These are phyloP conservation scores for Elegia similella DNA, from an alignment of 2,888 invertebrate genomes.

Conservation along the genomic window DNA sequence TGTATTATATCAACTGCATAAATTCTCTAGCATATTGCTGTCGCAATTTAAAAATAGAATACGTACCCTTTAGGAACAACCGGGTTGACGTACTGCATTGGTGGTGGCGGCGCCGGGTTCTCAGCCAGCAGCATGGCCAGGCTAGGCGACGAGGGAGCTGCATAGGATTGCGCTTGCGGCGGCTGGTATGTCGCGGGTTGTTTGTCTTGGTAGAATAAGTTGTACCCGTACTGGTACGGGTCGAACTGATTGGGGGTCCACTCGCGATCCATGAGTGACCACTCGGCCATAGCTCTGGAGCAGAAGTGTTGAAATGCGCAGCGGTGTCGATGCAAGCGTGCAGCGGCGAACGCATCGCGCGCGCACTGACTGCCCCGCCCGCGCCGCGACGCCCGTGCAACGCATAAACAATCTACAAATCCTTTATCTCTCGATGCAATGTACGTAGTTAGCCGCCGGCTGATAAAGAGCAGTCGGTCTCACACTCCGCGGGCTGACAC, in stretches of 20 bases:
- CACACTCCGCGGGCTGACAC: background rate
- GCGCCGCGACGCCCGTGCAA: constrained; percentile 51
- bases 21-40: background rate
- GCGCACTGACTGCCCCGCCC: constrained; percentile 57
- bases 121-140: constrained; percentile 28
- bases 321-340: constrained; percentile 50
- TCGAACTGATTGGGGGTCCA: constrained; percentile 40
- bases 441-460: constrained; percentile 36
- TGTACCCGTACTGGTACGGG: constrained; percentile 39
- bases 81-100: constrained; percentile 26
- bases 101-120: constrained; percentile 27
- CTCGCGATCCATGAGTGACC: constrained; percentile 46
- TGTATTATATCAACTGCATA: background rate
- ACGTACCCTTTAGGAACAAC: constrained; percentile 39
- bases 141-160: constrained; percentile 28
- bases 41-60: constrained; percentile 11
- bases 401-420: constrained; percentile 71
- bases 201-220: constrained; percentile 35
- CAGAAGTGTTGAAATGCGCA: constrained; percentile 42
- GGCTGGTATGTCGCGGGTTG: constrained; percentile 25
- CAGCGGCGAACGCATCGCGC: constrained; percentile 56
- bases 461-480: constrained; percentile 51
- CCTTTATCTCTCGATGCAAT: constrained; percentile 53
- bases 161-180: constrained; percentile 26
- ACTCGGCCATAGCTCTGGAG: constrained; percentile 48